Evolutionary conservation across 2,797 vertebrate species (phyloP).

Genomic region (Merluccius polli): DNA sequence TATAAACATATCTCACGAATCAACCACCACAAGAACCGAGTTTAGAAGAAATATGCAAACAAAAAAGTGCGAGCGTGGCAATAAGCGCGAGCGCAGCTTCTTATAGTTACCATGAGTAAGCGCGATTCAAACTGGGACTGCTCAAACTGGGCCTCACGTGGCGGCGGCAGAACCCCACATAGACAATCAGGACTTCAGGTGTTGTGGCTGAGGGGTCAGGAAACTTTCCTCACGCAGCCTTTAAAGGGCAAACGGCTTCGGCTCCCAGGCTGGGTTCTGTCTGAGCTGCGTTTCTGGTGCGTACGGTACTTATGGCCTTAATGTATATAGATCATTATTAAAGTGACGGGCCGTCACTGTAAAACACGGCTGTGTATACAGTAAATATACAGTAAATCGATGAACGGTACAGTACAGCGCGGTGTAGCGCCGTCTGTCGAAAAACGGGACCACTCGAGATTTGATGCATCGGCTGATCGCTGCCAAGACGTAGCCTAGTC

Average conservation of each 20-base stretch:
- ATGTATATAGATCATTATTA: not conserved
- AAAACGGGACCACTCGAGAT: not conserved
- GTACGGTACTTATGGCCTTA: not conserved
- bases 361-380: not conserved
- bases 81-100: not conserved
- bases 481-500: not conserved
- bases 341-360: not conserved
- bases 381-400: not conserved
- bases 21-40: not conserved
- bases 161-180: constrained; percentile 24
- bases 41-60: not conserved
- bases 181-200: not conserved
- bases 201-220: not conserved
- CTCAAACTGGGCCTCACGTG: constrained; percentile 9
- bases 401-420: not conserved
- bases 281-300: not conserved
- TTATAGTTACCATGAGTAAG: constrained; percentile 26
- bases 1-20: not conserved
- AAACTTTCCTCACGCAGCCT: not conserved
- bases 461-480: not conserved
- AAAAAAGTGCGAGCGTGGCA: not conserved
- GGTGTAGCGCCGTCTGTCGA: not conserved
- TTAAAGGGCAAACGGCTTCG: not conserved
- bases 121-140: constrained; percentile 33
- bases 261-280: not conserved